Evolutionary conservation across 2,888 invertebrate species (phyloP).

Genomic region (Parthenolecanium corni): DNA sequence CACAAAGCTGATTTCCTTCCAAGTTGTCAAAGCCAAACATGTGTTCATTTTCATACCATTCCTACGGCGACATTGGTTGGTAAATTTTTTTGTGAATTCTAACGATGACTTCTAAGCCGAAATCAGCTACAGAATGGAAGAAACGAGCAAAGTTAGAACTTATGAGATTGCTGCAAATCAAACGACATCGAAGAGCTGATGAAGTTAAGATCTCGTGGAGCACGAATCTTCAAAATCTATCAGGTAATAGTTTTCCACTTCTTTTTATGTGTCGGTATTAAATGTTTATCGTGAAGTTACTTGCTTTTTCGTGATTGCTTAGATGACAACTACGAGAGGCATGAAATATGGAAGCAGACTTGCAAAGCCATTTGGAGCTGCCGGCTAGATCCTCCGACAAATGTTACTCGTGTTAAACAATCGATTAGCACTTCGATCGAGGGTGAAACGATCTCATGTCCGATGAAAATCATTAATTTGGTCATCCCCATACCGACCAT

Average conservation of each 20-base stretch:
- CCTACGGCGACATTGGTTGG: too few species aligned
- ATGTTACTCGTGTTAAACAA: conserved; percentile 72
- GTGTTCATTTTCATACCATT: too few species aligned
- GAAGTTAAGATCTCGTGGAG: conserved; percentile 86
- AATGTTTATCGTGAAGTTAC: neutral
- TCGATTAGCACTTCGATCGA: conserved; percentile 68
- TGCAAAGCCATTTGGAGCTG: conserved; percentile 61
- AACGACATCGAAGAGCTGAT: conserved; percentile 79
- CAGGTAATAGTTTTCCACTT: conserved; percentile 38
- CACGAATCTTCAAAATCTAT: conserved; percentile 60
- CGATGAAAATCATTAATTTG: conserved; percentile 72
- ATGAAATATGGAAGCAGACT: conserved; percentile 51
- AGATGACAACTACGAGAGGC: conserved; percentile 36
- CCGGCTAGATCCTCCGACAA: conserved; percentile 40
- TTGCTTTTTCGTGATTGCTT: neutral
- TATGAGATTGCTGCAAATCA: conserved; percentile 71
- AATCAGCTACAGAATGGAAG: conserved; percentile 67
- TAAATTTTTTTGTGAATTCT: neutral
- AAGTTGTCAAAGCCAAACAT: too few species aligned
- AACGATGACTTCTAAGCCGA: conserved; percentile 11
- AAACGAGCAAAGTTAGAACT: conserved; percentile 83
- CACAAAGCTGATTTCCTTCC: too few species aligned
- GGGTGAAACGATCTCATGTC: conserved; percentile 55
- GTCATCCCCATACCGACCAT: conserved; percentile 83
- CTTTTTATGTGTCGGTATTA: too few species aligned